Percentiles rank a stretch among this genome's conserved stretches.
phyloP scores from a whole-genome alignment of 2,113 vertebrate genomes.

The Micromys minutus region DNA sequence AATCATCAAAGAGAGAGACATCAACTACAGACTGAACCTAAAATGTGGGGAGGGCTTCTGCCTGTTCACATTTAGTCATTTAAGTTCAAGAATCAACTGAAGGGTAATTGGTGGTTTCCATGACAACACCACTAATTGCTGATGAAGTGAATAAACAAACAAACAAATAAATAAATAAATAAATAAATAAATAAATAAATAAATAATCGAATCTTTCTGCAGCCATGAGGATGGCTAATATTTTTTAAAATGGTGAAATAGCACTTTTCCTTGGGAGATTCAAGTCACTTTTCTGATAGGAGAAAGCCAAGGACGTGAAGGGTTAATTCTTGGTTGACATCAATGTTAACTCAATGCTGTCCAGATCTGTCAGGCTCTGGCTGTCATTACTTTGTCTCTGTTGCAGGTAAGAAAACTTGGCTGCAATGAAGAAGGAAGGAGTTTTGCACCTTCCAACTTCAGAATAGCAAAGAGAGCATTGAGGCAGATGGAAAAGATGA shows the following conservation, averaged over 20 bases:
- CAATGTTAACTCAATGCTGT: constrained; percentile 52
- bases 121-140: constrained; percentile 88
- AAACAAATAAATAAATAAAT: constrained; percentile 84
- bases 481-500: constrained; percentile 69
- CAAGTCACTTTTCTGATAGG: constrained; percentile 60
- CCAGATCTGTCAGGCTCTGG: constrained; percentile 61
- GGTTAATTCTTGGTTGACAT: constrained; percentile 75
- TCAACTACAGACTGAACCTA: constrained; percentile 72
- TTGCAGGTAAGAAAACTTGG: constrained; percentile 67
- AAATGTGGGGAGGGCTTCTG: constrained; percentile 70
- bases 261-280: constrained; percentile 69
- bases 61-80: constrained; percentile 84
- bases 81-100: constrained; percentile 87
- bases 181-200: constrained; percentile 80
- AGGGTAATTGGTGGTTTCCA: constrained; percentile 87
- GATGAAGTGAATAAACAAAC: constrained; percentile 75
- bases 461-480: constrained; percentile 71
- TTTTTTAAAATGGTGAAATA: constrained; percentile 56
- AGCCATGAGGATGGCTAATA: constrained; percentile 66
- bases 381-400: constrained; percentile 72
- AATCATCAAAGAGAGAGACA: constrained; percentile 76
- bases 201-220: constrained; percentile 84
- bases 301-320: constrained; percentile 49
- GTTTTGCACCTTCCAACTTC: constrained; percentile 76
- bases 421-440: constrained; percentile 69